Conservation (phyloP, 2,113 vertebrate species). For the Trogon melanurus region DNA sequence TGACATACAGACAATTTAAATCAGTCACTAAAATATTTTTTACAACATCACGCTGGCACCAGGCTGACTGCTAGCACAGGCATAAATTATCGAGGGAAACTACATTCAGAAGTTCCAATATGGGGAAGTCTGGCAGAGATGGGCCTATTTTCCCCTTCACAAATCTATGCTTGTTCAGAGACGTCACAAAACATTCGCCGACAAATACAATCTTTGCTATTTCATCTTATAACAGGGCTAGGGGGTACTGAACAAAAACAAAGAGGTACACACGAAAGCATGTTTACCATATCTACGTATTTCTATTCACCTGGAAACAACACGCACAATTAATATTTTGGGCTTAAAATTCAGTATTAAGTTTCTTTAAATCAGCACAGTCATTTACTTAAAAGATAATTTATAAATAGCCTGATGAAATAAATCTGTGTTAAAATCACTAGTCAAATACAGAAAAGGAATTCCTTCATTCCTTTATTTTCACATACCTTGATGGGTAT, state of each 20-base stretch:
- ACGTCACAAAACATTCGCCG: not conserved
- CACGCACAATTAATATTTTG: not conserved
- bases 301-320: not conserved
- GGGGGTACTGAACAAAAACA: not conserved
- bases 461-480: not conserved
- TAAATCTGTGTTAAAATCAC: not conserved
- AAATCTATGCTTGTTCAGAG: not conserved
- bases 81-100: not conserved
- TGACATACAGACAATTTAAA: not conserved
- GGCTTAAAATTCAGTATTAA: not conserved
- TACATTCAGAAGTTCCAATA: not conserved
- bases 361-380: not conserved
- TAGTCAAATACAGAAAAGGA: not conserved
- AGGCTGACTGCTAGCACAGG: not conserved
- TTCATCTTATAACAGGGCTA: not conserved
- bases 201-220: not conserved
- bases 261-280: not conserved
- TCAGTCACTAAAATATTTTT: not conserved
- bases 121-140: not conserved
- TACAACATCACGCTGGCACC: not conserved
- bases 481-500: conserved; percentile 86
- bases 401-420: not conserved
- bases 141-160: not conserved
- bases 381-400: not conserved
- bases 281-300: not conserved